phyloP scores from a whole-genome alignment of 1,140 invertebrate species.

The Bathynomus jamesi region DNA sequence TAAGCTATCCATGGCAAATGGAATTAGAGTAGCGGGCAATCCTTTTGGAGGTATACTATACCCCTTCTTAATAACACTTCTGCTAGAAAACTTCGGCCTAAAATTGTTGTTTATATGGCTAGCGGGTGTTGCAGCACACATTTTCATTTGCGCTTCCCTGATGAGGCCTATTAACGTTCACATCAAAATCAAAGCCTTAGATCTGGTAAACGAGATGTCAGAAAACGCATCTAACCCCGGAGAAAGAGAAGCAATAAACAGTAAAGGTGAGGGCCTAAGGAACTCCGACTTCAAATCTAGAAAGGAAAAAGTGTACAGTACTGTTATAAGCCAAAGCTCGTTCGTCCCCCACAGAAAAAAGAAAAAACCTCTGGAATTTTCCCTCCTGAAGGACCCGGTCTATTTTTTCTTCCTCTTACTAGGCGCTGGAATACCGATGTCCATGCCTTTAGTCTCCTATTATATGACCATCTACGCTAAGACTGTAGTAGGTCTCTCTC shows the following conservation, averaged over 20 bases:
- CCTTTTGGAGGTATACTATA: slow-evolving; percentile 15
- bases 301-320: not conserved
- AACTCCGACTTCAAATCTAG: not conserved
- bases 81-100: slow-evolving; percentile 13
- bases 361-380: not conserved
- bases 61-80: slow-evolving; percentile 8
- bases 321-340: not conserved
- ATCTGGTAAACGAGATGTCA: not conserved
- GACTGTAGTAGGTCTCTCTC: not conserved
- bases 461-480: not conserved
- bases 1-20: slow-evolving; percentile 7
- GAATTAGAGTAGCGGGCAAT: slow-evolving; percentile 12
- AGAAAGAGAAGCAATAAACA: not conserved
- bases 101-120: slow-evolving; percentile 1
- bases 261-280: not conserved
- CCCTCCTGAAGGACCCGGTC: not conserved
- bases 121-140: slow-evolving; percentile 13
- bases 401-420: not conserved
- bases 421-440: not conserved
- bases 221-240: not conserved
- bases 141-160: slow-evolving; percentile 1
- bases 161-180: slow-evolving; percentile 17
- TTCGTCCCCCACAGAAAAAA: not conserved
- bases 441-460: not conserved
- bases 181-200: not conserved